A percentile compares a stretch with the other conserved stretches of the same genome.
Evolutionary conservation across 2,888 invertebrate species (phyloP).

Genomic region (Cephus nigrinus): DNA sequence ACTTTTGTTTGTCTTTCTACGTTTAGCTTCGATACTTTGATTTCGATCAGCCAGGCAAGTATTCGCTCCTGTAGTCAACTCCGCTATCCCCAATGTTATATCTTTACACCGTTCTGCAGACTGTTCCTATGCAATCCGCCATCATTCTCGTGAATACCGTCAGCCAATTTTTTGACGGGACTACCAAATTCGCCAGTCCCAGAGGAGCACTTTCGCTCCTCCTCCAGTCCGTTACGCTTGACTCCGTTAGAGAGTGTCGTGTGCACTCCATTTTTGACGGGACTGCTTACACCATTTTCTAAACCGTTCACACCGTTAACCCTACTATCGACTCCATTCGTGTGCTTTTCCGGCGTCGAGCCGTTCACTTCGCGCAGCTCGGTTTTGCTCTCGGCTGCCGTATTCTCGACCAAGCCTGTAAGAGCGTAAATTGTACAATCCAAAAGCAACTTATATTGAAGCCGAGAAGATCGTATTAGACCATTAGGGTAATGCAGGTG

Average conservation of each 20-base stretch:
- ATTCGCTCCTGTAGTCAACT: too few relatives aligned
- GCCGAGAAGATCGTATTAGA: neutral
- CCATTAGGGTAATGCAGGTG: neutral
- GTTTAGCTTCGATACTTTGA: neutral
- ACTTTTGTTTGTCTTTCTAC: conserved; percentile 3
- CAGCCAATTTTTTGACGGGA: conserved; percentile 21
- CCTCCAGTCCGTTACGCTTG: conserved; percentile 6
- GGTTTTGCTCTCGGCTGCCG: conserved; percentile 29
- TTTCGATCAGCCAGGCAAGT: too few relatives aligned
- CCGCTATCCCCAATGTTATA: conserved; percentile 33
- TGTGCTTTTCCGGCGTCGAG: conserved; percentile 32
- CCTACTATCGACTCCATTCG: conserved; percentile 38
- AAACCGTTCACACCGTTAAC: conserved; percentile 30
- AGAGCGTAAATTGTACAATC: conserved; percentile 42
- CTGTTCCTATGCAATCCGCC: conserved; percentile 17
- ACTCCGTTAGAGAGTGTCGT: conserved; percentile 11
- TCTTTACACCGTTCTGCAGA: conserved; percentile 34
- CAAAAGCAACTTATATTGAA: neutral
- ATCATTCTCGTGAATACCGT: conserved; percentile 14
- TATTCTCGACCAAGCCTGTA: conserved; percentile 38
- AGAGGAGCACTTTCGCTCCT: conserved; percentile 7
- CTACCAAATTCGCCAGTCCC: neutral
- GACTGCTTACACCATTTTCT: conserved; percentile 31
- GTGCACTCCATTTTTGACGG: conserved; percentile 32
- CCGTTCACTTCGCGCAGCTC: conserved; percentile 31